Base-by-base conservation (phyloP, 1,140 invertebrate species). In the Aphaenogaster ashmeadi region DNA sequence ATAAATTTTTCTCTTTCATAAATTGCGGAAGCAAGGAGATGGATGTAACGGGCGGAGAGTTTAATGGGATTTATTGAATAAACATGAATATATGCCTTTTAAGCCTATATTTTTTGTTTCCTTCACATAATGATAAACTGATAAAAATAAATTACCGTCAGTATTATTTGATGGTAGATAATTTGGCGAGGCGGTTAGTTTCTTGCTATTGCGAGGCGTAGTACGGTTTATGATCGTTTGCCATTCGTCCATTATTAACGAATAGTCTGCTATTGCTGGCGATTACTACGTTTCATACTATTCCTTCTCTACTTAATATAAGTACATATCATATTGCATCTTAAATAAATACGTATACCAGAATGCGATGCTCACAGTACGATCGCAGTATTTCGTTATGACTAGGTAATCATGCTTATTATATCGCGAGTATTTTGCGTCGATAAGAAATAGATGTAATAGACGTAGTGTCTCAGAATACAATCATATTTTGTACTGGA, bases 141-240 rank as follows among this genome's bases (percentile, higher is more conserved):
- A 86, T 87, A 66, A 90, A 91, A 91, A 92, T 90, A 87, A 90
- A 56, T 47, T 92, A 86, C 72, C 64, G 84, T 69, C 62, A 89
- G 67, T 60, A 84, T 84, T 47, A 44, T 64, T 77, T 33, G 52
- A 15, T 54, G 47, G 38, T 72, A 64, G 52, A 79, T 87, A 79
- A 89, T 77, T 41, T 13, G 50, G 38, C 52, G 18, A 36, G 62
- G 67, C 47, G 58, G 9, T 15, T 27, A 8, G 64, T 87, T 58
- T 86, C 9, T 84, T 69, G 50, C 41, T 66, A 54, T 52, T 81
- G 38, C 47, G 36, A 75, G 78, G 71, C 66, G 44, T 72, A 36
- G 66, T 83, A 83, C 27, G 54, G 27, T 56, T 72, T 84, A 41
- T 54, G 69, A 75, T 60, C 2, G 41, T 75, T 71, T 54, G 27